These are phyloP conservation scores for Aethina tumida DNA, from an alignment of 1,140 invertebrate species.

Conservation along the genomic window DNA sequence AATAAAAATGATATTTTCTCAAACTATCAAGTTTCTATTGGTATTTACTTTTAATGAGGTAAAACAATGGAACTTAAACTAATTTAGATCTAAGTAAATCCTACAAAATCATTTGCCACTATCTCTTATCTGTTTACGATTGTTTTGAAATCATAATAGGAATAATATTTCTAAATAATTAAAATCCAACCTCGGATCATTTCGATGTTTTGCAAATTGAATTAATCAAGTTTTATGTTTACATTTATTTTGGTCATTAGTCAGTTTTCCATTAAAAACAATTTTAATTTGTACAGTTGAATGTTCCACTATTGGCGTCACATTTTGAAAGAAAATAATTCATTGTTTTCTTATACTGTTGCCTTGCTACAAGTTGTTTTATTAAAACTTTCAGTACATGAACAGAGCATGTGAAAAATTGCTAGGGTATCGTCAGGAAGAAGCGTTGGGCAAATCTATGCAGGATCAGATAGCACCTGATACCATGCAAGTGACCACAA, in stretches of 20 bases:
- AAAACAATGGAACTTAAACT: no score
- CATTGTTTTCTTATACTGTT: neutral
- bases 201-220: neutral
- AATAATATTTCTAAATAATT: no score
- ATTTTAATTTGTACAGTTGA: neutral
- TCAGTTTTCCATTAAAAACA: neutral
- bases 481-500: slow-evolving; percentile 49
- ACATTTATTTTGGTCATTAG: neutral
- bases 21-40: no score
- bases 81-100: no score
- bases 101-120: no score
- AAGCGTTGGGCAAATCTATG: slow-evolving; percentile 68
- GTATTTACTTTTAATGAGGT: no score
- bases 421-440: slow-evolving; percentile 61
- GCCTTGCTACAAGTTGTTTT: neutral
- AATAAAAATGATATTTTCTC: no score
- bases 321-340: neutral
- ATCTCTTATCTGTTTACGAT: no score
- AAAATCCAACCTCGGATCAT: no score
- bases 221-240: neutral
- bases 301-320: neutral
- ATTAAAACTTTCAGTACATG: slow-evolving; percentile 52
- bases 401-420: slow-evolving; percentile 70
- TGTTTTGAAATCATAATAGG: no score
- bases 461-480: slow-evolving; percentile 43